Base-by-base conservation (phyloP, 1,140 invertebrate species). In the Notospermus geniculatus region DNA sequence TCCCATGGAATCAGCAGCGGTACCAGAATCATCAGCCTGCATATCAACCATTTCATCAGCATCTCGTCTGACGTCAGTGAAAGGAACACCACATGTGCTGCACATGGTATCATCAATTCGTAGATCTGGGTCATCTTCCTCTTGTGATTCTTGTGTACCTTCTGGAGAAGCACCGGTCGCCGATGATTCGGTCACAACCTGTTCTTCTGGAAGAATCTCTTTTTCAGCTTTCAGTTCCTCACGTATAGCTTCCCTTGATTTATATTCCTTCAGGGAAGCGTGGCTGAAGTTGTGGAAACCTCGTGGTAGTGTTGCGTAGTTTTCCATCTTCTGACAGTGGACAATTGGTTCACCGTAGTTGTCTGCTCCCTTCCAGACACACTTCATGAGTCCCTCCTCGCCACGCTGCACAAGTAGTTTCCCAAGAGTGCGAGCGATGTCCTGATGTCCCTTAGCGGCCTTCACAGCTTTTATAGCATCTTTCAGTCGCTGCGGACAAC, bases 401-500 rank as follows among this genome's bases (percentile, higher is more conserved):
- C 54, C 63, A 19, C 68, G 58, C 36, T 66, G 36, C n/a, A 36
- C 28, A 1, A 72, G 41, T 17, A 70, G 54, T 17, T 17, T 15
- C 43, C 57, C 57, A 9, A 72, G 46, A 17, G 57, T 58, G 2
- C 11, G 7, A 13, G 59, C 68, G 23, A 72, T 53, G 39, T 70
- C 68, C 19, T 50, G 17, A 11, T 64, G 59, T 1, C 68, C 61
- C 23, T 55, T 62, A 5, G 63, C 62, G 22, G 57, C 32, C 19
- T 68, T 57, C 39, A 68, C 52, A 19, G 43, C 22, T 15, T 63
- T 28, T 0, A 71, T 29, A 23, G 57, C 54, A 27, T 17, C 25
- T 1, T 29, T n/a, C 25, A 50, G 23, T 56, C 19, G 25, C 25
- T 13, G 19, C 28, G 25, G 19, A 55, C 19, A 61, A 19, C 22